Base-by-base conservation (phyloP, 2,113 vertebrate genomes). In the Anarhynchus alexandrinus region DNA sequence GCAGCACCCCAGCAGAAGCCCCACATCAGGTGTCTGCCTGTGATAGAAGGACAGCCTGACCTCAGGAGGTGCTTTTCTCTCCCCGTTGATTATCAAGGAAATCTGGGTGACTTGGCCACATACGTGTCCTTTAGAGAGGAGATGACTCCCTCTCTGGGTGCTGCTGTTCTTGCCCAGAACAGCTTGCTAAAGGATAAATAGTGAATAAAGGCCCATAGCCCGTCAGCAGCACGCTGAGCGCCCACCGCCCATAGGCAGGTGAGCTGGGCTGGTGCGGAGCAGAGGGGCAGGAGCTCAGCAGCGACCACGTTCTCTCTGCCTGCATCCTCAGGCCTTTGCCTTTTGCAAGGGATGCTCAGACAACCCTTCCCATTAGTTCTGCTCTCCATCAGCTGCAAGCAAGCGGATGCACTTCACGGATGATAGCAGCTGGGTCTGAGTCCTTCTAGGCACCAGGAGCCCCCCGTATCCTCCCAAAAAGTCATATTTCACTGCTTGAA, bases 241-340 rank as follows among this genome's bases (percentile, higher is more conserved):
- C 10, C 1, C 0, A 0, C 52, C 64, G 76, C 78, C 65, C 3
- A 0, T 2, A 10, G 82, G 36, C 82, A 40, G 45, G 13, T 5
- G 42, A 76, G 71, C 47, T 47, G 34, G 52, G 43, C 58, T 51
- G 62, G 61, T 34, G 61, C 54, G 30, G 58, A 69, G 67, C 62
- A 58, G 77, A 45, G 42, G 27, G 17, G 25, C 54, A 65, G 64
- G 52, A 69, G 36, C 42, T 67, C 78, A 40, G 82, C 87, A 51
- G 27, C 7, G 2, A 21, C n/a, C 57, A 23, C 8, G 0, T 42
- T 40, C 3, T 16, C 70, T 71, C 90, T 36, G 61, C 55, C 45
- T 71, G 23, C 59, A 73, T 7, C 82, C 66, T 76, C 66, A 62
- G 73, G 85, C 62, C 57, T 65, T 59, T 82, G 71, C 43, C 52